Base-by-base conservation (phyloP, 2,113 vertebrate genomes). In the Dendropsophus ebraccatus region DNA sequence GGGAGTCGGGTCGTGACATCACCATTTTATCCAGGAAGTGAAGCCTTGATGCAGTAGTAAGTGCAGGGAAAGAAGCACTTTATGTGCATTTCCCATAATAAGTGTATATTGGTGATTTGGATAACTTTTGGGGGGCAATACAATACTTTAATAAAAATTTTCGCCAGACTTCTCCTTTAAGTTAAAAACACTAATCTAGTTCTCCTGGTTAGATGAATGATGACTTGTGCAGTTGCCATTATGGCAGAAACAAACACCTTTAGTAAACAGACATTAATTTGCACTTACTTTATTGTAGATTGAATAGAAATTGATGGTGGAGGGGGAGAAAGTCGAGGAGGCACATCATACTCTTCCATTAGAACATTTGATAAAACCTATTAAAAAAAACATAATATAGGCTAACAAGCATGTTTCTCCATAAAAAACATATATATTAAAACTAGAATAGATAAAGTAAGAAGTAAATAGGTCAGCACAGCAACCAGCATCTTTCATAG, bases 311-410 rank as follows among this genome's bases (percentile, higher is more conserved):
- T 69, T 83, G 90, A 88, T 58, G 94, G 91, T 87, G 94, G 94
- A 81, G 96, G 95, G 41, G 96, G 95, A 74, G 96, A 97, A 81
- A 96, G 95, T 56, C 95, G 94, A 25, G 96, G 96, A 88, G 95
- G 96, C 50, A 97, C 88, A 85, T 98, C 95, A 45, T 98, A 98
- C 30, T 97, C 96, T 87, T 97, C 95, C 96, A 49, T 97, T 97
- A 88, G 93, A 93, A 91, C 70, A 84, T 84, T 84, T 21, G 82
- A 84, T 60, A 96, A 95, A 88, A 95, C 90, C 95, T 95, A 89
- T 17, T 41, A 87, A 90, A 89, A 90, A 70, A 21, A 3, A 82
- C 50, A 35, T 1, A 79, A 73, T n/a, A 73, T 45, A 47, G 12
- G 37, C 7, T 45, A n/a, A 28, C 47, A 25, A 65, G 78, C 21